Evolutionary conservation across 92 coral and sea anemone genomes (phyloP), one percentile per base, ranked within the genome.

Genomic region (Plumapathes pennacea): DNA sequence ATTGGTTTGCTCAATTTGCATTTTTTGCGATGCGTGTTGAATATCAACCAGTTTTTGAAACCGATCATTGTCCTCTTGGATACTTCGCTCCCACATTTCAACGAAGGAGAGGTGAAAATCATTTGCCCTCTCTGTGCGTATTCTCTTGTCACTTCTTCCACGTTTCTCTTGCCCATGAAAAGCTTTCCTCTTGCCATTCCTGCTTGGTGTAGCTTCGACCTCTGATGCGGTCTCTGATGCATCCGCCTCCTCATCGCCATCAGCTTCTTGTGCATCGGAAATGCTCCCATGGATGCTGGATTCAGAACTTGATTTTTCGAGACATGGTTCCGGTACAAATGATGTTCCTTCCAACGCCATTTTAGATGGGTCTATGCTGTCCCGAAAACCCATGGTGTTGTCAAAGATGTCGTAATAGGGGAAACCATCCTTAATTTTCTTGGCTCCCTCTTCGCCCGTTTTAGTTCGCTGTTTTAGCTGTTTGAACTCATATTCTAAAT

Each of bases 371-470:
- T 78, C 85, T 25, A 60, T 42, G 56, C 67, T 69, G 57, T 69
- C 78, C 17, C 73, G 42, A 49, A 69, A 48, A 41, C 73, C 78
- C 68, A 78, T 69, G 0, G 68, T 57, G 25, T 77, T 43, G 47
- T 69, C 41, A 6, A 69, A 61, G 14, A 47, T 32, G 43, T 56
- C 56, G 37, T 51, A 60, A 44, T 43, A 78, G 8, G 79, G 75
- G 37, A 72, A 79, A 47, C 21, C 36, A 29, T 63, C 75, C 56
- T 71, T 71, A 31, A 77, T 58, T 32, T 53, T 58, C 27, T 59
- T 77, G 26, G 60, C 42, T 37, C 77, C 77, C 37, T 62, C 80
- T 64, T 79, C 80, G 1, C 86, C 80, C 19, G 74, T 63, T 25
- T 31, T 56, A 40, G 59, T 23, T 50, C 44, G 12, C 54, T 34